A percentile compares a stretch with the other conserved stretches of the same genome.
phyloP scores from a whole-genome alignment of 2,113 vertebrate species.

The Dolichallabes microphthalmus region DNA sequence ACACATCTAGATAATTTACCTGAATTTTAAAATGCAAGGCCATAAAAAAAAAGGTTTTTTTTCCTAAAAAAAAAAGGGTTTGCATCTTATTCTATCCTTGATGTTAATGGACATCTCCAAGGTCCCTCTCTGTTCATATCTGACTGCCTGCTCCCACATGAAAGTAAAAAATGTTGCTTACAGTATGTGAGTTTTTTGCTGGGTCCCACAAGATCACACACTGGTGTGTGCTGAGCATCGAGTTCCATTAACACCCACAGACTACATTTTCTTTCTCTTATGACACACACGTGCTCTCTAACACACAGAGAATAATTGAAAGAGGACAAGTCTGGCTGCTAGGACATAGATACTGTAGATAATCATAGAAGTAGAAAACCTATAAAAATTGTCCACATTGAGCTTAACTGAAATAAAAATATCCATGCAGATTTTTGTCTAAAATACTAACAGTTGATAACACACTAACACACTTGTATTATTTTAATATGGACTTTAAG shows the following conservation, averaged over 20 bases:
- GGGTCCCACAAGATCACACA: not conserved
- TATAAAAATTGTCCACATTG: not conserved
- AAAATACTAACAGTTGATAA: not conserved
- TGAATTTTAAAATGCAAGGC: not conserved
- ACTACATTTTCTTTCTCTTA: slow-evolving; percentile 61
- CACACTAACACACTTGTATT: not conserved
- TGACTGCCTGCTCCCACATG: not conserved
- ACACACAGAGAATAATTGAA: slow-evolving; percentile 56
- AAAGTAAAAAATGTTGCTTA: not conserved
- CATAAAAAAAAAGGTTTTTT: not conserved
- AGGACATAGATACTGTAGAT: no score
- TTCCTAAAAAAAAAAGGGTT: not conserved
- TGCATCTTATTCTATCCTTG: not conserved
- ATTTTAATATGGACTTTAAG: not conserved
- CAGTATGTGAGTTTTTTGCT: not conserved
- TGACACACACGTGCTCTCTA: slow-evolving; percentile 54
- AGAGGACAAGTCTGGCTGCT: not conserved
- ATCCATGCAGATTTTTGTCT: not conserved
- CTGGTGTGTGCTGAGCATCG: slow-evolving; percentile 29
- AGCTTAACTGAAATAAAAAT: not conserved
- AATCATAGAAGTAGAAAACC: not conserved
- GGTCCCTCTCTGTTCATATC: not conserved
- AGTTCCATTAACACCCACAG: slow-evolving; percentile 54
- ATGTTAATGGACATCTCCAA: not conserved
- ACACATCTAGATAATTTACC: not conserved